phyloP scores from a whole-genome alignment of 2,113 vertebrate species.

The Typhlomys cinereus region DNA sequence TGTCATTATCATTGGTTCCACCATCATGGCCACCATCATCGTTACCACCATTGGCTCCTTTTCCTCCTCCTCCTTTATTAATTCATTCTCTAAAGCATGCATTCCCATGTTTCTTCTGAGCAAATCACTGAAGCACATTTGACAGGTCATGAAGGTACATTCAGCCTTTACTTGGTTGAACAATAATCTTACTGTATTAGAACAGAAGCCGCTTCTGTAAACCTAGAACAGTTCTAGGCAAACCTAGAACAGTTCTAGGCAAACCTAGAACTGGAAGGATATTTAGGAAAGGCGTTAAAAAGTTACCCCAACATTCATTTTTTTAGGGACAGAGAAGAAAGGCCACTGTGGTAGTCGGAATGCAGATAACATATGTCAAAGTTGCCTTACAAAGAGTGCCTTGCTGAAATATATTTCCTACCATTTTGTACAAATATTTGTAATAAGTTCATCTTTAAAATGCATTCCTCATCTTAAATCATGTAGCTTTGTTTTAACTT shows the following conservation, averaged over 20 bases:
- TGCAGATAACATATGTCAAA: not conserved
- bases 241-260: not conserved
- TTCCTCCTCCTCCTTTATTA: not conserved
- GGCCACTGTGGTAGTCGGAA: not conserved
- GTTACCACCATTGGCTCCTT: not conserved
- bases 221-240: too few species aligned
- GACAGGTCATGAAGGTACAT: not conserved
- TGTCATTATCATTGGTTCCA: rapidly evolving
- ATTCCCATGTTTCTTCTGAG: not conserved
- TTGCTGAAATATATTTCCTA: not conserved
- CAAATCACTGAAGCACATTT: not conserved
- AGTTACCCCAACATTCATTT: too few species aligned
- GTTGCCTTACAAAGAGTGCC: not conserved
- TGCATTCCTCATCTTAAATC: not conserved
- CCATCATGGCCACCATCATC: not conserved
- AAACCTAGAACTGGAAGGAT: not conserved
- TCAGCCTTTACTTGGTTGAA: not conserved
- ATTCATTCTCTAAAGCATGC: not conserved
- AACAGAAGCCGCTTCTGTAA: not conserved
- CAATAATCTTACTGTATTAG: not conserved
- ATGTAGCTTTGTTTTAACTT: not conserved
- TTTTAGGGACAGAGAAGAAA: not conserved
- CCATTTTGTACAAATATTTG: not conserved
- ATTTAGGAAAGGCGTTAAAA: not conserved
- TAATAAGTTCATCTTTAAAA: not conserved